A percentile compares a stretch with the other conserved stretches of the same genome.
Conservation (phyloP, 2,113 vertebrate genomes). For the Hassar affinis region DNA sequence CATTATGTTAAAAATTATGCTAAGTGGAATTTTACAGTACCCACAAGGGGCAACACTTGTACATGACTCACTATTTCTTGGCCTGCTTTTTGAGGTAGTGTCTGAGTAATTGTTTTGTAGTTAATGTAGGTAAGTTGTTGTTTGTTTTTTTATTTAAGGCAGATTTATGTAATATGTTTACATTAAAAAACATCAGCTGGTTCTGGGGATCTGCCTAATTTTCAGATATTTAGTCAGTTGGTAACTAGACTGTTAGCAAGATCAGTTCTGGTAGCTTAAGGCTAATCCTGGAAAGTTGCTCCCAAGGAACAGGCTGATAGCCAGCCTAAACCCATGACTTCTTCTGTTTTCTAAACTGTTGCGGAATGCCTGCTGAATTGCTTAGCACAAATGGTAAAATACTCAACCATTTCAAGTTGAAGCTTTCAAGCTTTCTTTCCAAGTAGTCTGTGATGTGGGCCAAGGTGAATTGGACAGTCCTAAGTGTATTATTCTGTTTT, state of each 20-base stretch:
- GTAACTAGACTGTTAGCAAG: not conserved
- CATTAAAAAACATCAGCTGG: not conserved
- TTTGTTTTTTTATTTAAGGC: not conserved
- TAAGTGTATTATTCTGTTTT: not conserved
- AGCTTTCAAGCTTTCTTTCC: not conserved
- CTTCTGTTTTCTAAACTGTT: not conserved
- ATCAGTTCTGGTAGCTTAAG: not conserved
- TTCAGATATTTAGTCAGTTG: not conserved
- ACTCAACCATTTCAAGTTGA: not conserved
- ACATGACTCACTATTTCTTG: not conserved
- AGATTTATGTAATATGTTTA: not conserved
- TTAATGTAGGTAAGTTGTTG: too few relatives aligned
- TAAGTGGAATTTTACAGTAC: not conserved
- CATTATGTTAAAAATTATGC: not conserved
- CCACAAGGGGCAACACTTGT: not conserved
- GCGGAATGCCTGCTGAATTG: not conserved
- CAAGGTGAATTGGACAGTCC: not conserved
- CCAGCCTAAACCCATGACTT: not conserved
- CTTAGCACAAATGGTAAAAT: not conserved
- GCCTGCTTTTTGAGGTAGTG: not conserved
- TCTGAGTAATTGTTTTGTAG: not conserved
- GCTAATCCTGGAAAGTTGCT: not conserved
- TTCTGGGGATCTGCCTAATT: not conserved
- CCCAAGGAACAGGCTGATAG: not conserved
- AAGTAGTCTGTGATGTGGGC: not conserved